phyloP scores from a whole-genome alignment of 2,888 invertebrate genomes.

The Microctonus aethiopoides region DNA sequence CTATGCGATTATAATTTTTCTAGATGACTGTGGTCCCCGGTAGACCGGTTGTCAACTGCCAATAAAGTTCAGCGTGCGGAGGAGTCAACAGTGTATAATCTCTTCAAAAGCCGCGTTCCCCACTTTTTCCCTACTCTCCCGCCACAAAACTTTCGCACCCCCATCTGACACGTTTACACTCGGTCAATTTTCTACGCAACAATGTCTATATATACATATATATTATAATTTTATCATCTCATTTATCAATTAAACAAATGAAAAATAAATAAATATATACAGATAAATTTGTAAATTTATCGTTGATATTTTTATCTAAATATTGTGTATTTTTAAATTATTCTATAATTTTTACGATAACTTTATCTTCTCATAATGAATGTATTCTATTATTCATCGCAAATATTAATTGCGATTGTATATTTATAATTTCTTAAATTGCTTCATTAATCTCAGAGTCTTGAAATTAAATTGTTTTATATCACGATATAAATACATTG shows the following conservation, averaged over 20 bases:
- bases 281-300: too few species aligned
- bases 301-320: too few species aligned
- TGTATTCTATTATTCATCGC: not conserved
- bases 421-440: not conserved
- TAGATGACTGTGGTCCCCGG: conserved; percentile 16
- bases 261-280: not conserved
- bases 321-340: not conserved
- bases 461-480: not conserved
- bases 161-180: conserved; percentile 2
- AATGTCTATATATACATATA: not conserved
- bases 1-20: not conserved
- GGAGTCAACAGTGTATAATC: conserved; percentile 35
- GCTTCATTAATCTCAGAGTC: not conserved
- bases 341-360: not conserved
- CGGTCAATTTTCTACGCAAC: not conserved
- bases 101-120: conserved; percentile 25
- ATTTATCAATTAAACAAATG: not conserved
- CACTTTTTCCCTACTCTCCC: conserved; percentile 18
- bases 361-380: not conserved
- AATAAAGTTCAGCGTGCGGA: conserved; percentile 46
- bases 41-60: conserved; percentile 46
- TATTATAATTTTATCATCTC: not conserved
- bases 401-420: not conserved
- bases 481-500: not conserved
- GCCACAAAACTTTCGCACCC: conserved; percentile 27